Conservation (phyloP, 2,113 vertebrate genomes). For the Phyllopteryx taeniolatus region DNA sequence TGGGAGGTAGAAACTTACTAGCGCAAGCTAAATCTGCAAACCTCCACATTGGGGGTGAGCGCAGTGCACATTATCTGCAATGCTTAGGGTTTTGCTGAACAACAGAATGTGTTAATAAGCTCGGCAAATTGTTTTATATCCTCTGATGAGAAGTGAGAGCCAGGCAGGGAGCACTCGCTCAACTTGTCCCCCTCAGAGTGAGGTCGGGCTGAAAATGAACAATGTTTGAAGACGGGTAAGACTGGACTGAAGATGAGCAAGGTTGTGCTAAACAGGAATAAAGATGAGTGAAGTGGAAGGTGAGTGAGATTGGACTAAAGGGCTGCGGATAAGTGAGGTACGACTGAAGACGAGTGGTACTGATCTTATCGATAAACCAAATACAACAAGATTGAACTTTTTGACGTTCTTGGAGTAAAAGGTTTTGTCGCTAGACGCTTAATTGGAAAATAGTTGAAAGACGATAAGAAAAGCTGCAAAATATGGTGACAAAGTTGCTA, state of each 20-base stretch:
- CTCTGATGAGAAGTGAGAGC: conserved; percentile 69
- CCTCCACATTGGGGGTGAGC: conserved; percentile 85
- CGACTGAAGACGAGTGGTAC: background rate
- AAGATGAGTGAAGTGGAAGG: background rate
- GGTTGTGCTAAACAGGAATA: background rate
- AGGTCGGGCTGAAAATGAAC: conserved; percentile 14
- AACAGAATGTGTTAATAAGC: conserved; percentile 93
- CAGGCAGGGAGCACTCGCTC: conserved; percentile 53
- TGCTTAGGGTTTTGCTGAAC: conserved; percentile 82
- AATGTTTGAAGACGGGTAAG: background rate
- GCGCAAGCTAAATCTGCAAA: conserved; percentile 89
- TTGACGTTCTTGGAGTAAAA: too few relatives aligned
- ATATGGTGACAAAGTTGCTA: too few relatives aligned
- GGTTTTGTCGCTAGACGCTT: too few relatives aligned
- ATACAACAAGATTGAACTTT: too few relatives aligned
- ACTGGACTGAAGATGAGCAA: background rate
- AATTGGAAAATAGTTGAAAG: too few relatives aligned
- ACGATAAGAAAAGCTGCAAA: too few relatives aligned
- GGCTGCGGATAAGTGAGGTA: background rate
- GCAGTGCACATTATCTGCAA: conserved; percentile 81
- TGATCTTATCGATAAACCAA: background rate
- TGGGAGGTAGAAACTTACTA: conserved; percentile 81
- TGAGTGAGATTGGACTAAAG: background rate
- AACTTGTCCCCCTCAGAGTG: conserved; percentile 34
- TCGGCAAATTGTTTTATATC: conserved; percentile 87